A percentile compares a stretch with the other conserved stretches of the same genome.
Evolutionary conservation across 2,797 vertebrate species (phyloP).

Genomic region (Chaetodon trifasciatus): DNA sequence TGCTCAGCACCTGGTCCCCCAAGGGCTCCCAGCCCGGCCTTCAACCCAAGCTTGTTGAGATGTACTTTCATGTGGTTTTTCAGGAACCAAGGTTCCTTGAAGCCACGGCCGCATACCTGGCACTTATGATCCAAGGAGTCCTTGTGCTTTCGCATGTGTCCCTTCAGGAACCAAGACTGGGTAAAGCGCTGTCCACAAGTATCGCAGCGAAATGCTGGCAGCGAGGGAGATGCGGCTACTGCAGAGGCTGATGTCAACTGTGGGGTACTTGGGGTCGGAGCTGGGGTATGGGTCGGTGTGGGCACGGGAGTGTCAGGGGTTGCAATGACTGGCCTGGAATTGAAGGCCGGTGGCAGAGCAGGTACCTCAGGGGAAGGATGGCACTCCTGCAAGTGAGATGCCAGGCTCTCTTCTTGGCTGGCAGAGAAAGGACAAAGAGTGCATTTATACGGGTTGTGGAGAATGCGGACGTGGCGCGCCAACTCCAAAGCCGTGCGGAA

Average conservation of each 20-base stretch:
- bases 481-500: constrained; percentile 93
- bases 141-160: constrained; percentile 97
- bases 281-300: constrained; percentile 78
- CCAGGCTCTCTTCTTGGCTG: constrained; percentile 91
- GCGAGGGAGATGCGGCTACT: constrained; percentile 64
- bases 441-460: constrained; percentile 95
- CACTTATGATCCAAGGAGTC: constrained; percentile 95
- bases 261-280: constrained; percentile 73
- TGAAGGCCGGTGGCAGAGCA: constrained; percentile 61
- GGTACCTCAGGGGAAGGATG: constrained; percentile 83
- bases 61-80: constrained; percentile 99
- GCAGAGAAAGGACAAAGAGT: constrained; percentile 93
- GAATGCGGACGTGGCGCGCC: constrained; percentile 92
- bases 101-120: constrained; percentile 94
- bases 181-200: constrained; percentile 95
- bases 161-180: constrained; percentile 96
- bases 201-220: constrained; percentile 91
- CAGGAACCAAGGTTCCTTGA: constrained; percentile 97
- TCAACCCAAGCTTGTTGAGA: constrained; percentile 92
- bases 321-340: constrained; percentile 67
- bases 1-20: constrained; percentile 76
- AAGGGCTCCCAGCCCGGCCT: constrained; percentile 82
- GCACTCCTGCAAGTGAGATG: constrained; percentile 90
- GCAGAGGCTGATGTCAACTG: constrained; percentile 65
- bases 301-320: constrained; percentile 79